Evolutionary conservation across 2,888 invertebrate species (phyloP).

Genomic region (Cosmia trapezina): DNA sequence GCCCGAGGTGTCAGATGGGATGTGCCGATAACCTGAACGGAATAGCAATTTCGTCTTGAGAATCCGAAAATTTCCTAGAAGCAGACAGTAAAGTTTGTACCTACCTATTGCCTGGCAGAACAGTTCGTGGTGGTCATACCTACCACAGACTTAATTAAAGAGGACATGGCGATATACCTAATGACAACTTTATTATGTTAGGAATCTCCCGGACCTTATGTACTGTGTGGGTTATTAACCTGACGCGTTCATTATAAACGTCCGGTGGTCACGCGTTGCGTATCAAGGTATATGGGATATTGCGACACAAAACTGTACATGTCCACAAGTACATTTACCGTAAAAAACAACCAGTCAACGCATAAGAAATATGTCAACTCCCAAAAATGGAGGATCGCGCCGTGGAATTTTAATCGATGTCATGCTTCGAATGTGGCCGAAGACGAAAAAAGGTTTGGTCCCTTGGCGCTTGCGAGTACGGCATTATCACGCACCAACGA

Average conservation of each 20-base stretch:
- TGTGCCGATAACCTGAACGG: slow-evolving; percentile 50
- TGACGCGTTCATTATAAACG: slow-evolving; percentile 80
- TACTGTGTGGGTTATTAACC: slow-evolving; percentile 84
- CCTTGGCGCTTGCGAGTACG: slow-evolving; percentile 65
- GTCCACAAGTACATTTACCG: slow-evolving; percentile 66
- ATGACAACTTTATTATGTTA: slow-evolving; percentile 77
- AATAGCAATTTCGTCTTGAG: slow-evolving; percentile 51
- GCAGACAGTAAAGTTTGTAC: slow-evolving; percentile 7
- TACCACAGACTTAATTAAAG: slow-evolving; percentile 56
- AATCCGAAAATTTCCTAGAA: slow-evolving; percentile 43
- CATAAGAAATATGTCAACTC: slow-evolving; percentile 74
- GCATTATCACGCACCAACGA: slow-evolving; percentile 72
- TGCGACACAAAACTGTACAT: slow-evolving; percentile 77
- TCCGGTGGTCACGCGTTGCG: slow-evolving; percentile 85
- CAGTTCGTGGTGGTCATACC: slow-evolving; percentile 14
- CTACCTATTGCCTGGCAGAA: neutral
- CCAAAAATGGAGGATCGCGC: slow-evolving; percentile 77
- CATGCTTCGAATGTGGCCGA: slow-evolving; percentile 74
- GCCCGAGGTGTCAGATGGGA: slow-evolving; percentile 63
- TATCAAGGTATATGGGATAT: slow-evolving; percentile 84
- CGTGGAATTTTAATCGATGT: slow-evolving; percentile 82
- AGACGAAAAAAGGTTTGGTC: slow-evolving; percentile 69
- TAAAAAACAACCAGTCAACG: slow-evolving; percentile 67
- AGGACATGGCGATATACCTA: slow-evolving; percentile 66
- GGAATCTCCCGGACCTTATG: slow-evolving; percentile 75